phyloP scores from a whole-genome alignment of 2,113 vertebrate genomes.

The Esox niger region DNA sequence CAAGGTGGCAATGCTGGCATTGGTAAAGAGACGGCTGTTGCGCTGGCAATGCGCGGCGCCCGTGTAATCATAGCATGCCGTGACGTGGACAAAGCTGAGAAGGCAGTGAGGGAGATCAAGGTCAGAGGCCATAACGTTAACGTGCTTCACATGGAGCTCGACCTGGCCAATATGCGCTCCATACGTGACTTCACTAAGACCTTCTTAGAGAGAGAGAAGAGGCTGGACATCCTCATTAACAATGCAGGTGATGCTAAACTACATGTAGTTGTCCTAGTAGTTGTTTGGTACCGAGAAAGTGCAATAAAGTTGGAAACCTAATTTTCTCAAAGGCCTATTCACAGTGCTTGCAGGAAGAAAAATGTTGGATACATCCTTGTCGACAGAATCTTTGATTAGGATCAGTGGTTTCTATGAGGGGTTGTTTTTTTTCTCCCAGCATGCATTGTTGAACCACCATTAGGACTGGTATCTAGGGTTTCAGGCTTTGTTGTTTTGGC shows the following conservation, averaged over 20 bases:
- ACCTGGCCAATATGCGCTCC: slow-evolving; percentile 72
- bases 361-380: too few relatives aligned
- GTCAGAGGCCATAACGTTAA: slow-evolving; percentile 67
- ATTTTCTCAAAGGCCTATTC: too few relatives aligned
- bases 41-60: slow-evolving; percentile 71
- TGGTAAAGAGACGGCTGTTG: slow-evolving; percentile 75
- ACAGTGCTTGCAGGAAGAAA: too few relatives aligned
- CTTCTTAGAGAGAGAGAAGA: slow-evolving; percentile 73
- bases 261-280: too few relatives aligned
- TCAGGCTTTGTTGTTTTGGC: too few relatives aligned
- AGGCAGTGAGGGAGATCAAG: slow-evolving; percentile 71
- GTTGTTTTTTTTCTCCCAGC: too few relatives aligned
- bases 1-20: slow-evolving; percentile 73
- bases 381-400: too few relatives aligned
- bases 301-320: too few relatives aligned
- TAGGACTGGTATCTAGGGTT: too few relatives aligned
- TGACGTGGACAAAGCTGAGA: slow-evolving; percentile 60
- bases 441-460: too few relatives aligned
- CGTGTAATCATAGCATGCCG: slow-evolving; percentile 73
- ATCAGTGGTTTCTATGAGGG: too few relatives aligned
- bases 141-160: slow-evolving; percentile 68
- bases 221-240: slow-evolving; percentile 75
- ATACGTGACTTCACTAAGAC: slow-evolving; percentile 69
- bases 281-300: too few relatives aligned
- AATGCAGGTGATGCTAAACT: slow-evolving; percentile 79